These are phyloP conservation scores for Acanthosepion esculentum DNA, from an alignment of 2,888 invertebrate genomes.

Conservation along the genomic window DNA sequence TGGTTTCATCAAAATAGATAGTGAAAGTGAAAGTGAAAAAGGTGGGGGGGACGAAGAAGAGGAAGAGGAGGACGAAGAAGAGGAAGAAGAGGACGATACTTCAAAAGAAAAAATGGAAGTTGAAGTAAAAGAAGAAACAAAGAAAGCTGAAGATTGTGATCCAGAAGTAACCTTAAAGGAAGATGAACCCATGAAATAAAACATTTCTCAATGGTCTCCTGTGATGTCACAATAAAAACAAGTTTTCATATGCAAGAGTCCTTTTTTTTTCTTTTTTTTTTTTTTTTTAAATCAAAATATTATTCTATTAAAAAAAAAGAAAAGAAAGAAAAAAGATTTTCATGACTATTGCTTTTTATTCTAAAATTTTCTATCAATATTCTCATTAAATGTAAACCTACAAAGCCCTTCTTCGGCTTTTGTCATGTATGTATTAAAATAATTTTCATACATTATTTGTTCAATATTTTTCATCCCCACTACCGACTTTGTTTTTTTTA, in stretches of 20 bases:
- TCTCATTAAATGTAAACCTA: too few relatives aligned
- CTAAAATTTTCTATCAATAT: too few relatives aligned
- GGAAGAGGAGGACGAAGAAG: neutral
- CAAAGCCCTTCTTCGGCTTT: too few relatives aligned
- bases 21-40: neutral
- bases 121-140: neutral
- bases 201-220: neutral
- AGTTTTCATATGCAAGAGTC: neutral
- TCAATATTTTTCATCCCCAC: too few relatives aligned
- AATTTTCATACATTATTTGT: too few relatives aligned
- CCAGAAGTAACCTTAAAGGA: neutral
- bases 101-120: neutral
- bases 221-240: constrained; percentile 8
- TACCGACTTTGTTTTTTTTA: too few relatives aligned
- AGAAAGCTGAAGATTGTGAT: neutral
- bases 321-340: too few relatives aligned
- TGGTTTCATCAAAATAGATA: neutral
- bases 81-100: neutral
- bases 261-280: too few relatives aligned
- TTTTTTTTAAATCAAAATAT: too few relatives aligned
- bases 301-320: too few relatives aligned
- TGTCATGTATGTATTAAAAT: too few relatives aligned
- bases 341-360: too few relatives aligned
- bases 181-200: neutral
- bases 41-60: neutral